Percentiles rank a stretch among this genome's conserved stretches.
These are phyloP conservation scores for Microctenopoma stevenorrisi DNA, from an alignment of 2,797 vertebrate species.

Conservation along the genomic window DNA sequence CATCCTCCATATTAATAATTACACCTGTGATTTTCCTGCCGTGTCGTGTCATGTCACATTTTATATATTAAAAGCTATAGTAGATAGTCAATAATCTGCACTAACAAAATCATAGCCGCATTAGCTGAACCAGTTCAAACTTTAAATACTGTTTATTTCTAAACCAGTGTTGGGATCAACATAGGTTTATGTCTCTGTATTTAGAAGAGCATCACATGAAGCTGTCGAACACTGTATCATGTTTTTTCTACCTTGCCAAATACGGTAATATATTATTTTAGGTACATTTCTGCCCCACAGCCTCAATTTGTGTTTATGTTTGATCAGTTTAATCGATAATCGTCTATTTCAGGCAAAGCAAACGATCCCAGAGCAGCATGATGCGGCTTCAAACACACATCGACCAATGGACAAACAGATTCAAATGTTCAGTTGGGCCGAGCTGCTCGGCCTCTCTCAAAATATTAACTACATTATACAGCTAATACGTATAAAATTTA, in stretches of 20 bases:
- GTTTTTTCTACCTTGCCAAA: neutral
- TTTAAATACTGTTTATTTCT: too few relatives aligned
- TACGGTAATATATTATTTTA: neutral
- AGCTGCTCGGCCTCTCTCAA: too few relatives aligned
- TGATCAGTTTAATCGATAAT: conserved; percentile 40
- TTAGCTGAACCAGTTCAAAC: neutral
- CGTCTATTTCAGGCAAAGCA: conserved; percentile 35
- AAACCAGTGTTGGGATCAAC: neutral
- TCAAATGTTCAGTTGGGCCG: too few relatives aligned
- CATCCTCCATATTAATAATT: conserved; percentile 12
- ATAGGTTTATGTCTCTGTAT: neutral
- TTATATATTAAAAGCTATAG: neutral
- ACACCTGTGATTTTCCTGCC: neutral
- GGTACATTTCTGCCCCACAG: too few relatives aligned
- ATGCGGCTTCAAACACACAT: conserved; percentile 6
- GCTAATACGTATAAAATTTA: neutral
- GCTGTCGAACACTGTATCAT: neutral
- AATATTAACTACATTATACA: neutral
- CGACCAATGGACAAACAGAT: neutral
- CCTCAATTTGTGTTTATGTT: neutral
- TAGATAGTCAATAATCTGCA: neutral
- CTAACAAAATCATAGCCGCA: neutral
- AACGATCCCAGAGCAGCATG: conserved; percentile 44
- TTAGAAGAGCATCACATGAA: neutral
- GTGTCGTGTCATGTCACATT: neutral